These are phyloP conservation scores for Umimayanthus kanabou DNA, from an alignment of 92 coral and sea anemone genomes.

Conservation along the genomic window DNA sequence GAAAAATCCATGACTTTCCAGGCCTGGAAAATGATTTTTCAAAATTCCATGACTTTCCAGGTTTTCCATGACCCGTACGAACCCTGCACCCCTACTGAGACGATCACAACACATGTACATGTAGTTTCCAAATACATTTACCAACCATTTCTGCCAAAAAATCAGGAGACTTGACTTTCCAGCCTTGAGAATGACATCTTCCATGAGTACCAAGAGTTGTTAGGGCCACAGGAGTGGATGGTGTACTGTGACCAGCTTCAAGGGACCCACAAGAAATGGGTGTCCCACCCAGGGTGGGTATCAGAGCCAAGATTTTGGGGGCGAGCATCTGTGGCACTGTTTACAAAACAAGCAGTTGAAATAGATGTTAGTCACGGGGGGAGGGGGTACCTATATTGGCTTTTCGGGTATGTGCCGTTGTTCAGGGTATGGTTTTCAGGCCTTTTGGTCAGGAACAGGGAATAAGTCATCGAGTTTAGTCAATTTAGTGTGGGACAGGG, in stretches of 20 bases:
- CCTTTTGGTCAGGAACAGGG: too few species aligned
- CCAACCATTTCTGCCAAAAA: slow-evolving; percentile 53
- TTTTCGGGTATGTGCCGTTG: too few species aligned
- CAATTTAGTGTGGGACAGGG: too few species aligned
- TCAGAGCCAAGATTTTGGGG: neutral
- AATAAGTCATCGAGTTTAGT: too few species aligned
- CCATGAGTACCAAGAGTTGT: slow-evolving; percentile 13
- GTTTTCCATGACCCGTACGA: too few species aligned
- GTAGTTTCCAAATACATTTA: neutral
- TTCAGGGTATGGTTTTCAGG: too few species aligned
- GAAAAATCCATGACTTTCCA: too few species aligned
- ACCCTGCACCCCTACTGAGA: too few species aligned
- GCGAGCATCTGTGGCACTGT: neutral
- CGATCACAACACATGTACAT: neutral
- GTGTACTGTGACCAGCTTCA: neutral
- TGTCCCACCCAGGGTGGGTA: neutral
- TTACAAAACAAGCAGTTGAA: neutral
- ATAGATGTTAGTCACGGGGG: neutral
- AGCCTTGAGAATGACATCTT: neutral
- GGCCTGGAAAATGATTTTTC: too few species aligned
- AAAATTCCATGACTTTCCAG: too few species aligned
- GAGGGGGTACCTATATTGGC: too few species aligned
- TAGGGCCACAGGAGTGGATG: slow-evolving; percentile 18
- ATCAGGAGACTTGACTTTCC: slow-evolving; percentile 39
- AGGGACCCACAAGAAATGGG: neutral